Evolutionary conservation across 2,113 vertebrate species (phyloP).

Genomic region (Chelonoidis abingdonii): DNA sequence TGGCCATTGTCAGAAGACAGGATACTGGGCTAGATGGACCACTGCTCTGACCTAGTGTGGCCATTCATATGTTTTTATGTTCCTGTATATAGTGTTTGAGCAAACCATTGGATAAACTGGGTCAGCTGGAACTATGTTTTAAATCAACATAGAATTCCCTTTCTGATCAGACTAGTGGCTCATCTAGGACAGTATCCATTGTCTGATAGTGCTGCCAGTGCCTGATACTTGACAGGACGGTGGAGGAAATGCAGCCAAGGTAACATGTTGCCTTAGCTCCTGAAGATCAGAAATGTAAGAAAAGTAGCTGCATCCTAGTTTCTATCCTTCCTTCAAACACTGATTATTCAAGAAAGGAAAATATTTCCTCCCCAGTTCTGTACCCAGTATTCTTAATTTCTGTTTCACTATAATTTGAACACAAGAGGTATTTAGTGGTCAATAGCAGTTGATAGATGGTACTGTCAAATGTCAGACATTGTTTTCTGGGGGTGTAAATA

Average conservation of each 20-base stretch:
- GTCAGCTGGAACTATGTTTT: background rate
- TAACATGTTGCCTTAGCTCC: background rate
- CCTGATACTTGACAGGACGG: background rate
- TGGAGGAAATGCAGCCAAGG: background rate
- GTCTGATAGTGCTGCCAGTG: background rate
- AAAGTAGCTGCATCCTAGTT: background rate
- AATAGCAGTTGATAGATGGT: background rate
- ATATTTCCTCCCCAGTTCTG: background rate
- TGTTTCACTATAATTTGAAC: constrained; percentile 26
- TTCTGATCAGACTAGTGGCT: background rate
- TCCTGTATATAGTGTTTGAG: background rate
- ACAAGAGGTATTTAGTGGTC: constrained; percentile 1
- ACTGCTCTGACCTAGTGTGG: background rate
- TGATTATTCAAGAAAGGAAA: background rate
- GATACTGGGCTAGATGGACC: background rate
- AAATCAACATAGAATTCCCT: background rate
- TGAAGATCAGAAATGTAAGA: background rate
- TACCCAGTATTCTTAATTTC: background rate
- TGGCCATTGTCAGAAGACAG: background rate
- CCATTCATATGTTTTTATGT: background rate
- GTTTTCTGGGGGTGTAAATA: background rate
- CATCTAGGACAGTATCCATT: background rate
- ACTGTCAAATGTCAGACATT: constrained; percentile 32
- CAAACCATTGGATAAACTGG: background rate
- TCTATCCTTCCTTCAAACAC: background rate